These are phyloP conservation scores for Aurelia aurita complex sp. Pacific DNA, from an alignment of 30 jellyfish, hydroid and myxozoan species.

Conservation along the genomic window DNA sequence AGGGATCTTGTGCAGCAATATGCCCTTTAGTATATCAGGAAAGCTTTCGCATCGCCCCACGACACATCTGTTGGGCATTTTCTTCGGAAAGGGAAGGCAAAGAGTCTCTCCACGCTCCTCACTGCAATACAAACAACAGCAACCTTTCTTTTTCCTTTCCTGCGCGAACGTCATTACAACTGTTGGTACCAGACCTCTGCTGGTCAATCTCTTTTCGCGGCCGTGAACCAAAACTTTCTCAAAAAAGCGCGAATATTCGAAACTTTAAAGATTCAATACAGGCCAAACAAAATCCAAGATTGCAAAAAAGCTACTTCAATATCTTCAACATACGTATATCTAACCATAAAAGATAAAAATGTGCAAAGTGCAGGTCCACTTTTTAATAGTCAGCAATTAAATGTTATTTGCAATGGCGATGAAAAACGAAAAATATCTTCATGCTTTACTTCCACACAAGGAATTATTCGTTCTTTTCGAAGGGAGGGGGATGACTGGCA, in stretches of 20 bases:
- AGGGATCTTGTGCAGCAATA: slow-evolving; percentile 31
- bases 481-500: too few relatives aligned
- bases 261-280: slow-evolving; percentile 23
- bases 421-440: too few relatives aligned
- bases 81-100: not conserved
- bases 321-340: slow-evolving; percentile 17
- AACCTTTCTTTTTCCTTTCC: slow-evolving; percentile 7
- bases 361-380: slow-evolving; percentile 52
- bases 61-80: slow-evolving; percentile 4
- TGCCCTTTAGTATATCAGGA: slow-evolving; percentile 2
- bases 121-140: slow-evolving; percentile 3
- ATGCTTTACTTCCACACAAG: too few relatives aligned
- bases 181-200: slow-evolving; percentile 49
- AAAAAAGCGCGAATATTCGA: slow-evolving; percentile 40
- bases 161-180: slow-evolving; percentile 37
- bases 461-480: too few relatives aligned
- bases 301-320: slow-evolving; percentile 16
- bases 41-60: slow-evolving; percentile 1
- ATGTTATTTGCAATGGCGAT: too few relatives aligned
- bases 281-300: slow-evolving; percentile 14
- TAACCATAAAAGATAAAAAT: slow-evolving; percentile 20
- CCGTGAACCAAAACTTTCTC: slow-evolving; percentile 25
- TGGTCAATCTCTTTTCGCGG: slow-evolving; percentile 46
- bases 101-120: not conserved
- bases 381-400: not conserved